Evolutionary conservation across 2,888 invertebrate species (phyloP), one percentile per base, ranked within the genome.

Genomic region (Chymomyza fuscimana): DNA sequence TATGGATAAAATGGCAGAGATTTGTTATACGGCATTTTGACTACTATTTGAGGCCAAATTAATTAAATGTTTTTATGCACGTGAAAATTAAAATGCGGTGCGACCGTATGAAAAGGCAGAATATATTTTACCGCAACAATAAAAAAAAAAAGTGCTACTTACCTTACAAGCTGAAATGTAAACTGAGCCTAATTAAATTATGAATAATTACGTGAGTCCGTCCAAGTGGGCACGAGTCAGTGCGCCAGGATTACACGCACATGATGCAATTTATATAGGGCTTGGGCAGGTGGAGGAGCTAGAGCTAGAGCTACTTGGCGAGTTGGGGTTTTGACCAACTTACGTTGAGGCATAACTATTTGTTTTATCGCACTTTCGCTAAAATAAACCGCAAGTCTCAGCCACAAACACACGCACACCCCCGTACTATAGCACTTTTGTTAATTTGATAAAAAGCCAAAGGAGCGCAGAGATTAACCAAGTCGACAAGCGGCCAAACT

Each of bases 1-100:
- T 32, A 3, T 32, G 40, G 10, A 64, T 63, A 78, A 77, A 74
- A 56, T 58, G 63, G 60, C 60, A 32, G 75, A 74, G 80, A 80
- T 80, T 83, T 81, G 69, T 70, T 67, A 61, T 40, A 40, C n/a
- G 40, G 32, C n/a, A 40, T 32, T 32, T 32, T 32, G 32, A 9
- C n/a, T 12, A 12, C 40, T 46, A 12, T 46, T 46, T 46, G 40
- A 59, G 32, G 46, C n/a, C 56, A 62, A 79, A 74, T 85, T 86
- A 89, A 89, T 89, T 89, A 88, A 90, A 90, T 90, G 89, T 80
- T 81, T 86, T 90, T 86, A 83, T 85, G 91, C 90, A 90, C 90
- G 91, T 87, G 77, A 88, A 84, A 81, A 72, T 59, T 56, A 46
- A 65, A 79, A 66, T 60, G 12, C 32, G 67, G 69, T 69, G 72